Percentiles rank a stretch among this genome's conserved stretches.
Conservation (phyloP, 64 coral and sea anemone species). For the Stylophora pistillata region DNA sequence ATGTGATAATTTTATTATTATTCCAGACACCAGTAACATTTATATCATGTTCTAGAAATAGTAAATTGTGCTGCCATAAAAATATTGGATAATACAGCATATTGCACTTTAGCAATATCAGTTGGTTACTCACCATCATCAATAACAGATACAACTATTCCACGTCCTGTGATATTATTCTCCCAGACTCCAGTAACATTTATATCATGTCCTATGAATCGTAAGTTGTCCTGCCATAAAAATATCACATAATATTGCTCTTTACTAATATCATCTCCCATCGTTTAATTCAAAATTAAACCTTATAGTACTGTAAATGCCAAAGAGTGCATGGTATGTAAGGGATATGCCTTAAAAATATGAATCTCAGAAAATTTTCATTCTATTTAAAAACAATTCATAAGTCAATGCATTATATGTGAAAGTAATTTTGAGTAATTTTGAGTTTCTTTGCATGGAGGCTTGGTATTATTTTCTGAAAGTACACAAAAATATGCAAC, state of each 20-base stretch:
- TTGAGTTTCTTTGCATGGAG: no score
- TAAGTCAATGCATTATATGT: no score
- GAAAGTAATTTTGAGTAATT: no score
- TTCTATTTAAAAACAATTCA: no score
- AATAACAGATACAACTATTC: constrained; percentile 91
- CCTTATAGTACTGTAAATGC: no score
- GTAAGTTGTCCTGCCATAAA: constrained; percentile 80
- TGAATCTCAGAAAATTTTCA: no score
- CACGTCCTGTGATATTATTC: constrained; percentile 89
- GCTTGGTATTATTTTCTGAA: no score
- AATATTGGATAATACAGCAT: neutral
- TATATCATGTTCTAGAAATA: constrained; percentile 91
- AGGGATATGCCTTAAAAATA: no score
- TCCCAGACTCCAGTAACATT: constrained; percentile 98
- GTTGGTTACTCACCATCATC: constrained; percentile 96
- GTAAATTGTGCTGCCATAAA: constrained; percentile 80
- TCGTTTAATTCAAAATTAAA: neutral
- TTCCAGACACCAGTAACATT: constrained; percentile 97
- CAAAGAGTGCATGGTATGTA: no score
- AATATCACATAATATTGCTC: neutral
- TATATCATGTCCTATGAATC: constrained; percentile 93
- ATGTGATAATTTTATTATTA: constrained; percentile 90
- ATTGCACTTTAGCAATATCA: no score
- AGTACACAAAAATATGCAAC: no score
- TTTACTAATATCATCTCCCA: neutral